These are phyloP conservation scores for Megaceryle maxima DNA, from an alignment of 2,113 vertebrate genomes.

Conservation along the genomic window DNA sequence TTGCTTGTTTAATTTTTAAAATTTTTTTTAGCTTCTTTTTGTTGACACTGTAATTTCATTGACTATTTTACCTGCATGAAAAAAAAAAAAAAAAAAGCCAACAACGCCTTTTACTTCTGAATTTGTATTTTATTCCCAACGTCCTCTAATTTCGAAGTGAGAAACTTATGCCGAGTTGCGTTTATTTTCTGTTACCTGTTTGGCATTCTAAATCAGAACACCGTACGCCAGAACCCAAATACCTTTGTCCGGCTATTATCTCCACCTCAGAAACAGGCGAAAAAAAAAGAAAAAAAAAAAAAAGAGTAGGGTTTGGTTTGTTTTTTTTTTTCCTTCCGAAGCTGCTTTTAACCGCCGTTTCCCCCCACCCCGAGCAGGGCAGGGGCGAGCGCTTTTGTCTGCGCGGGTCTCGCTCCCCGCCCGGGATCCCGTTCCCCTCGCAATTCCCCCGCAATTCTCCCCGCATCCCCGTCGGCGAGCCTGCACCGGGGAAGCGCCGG, in stretches of 20 bases:
- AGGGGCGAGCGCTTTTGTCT: neutral
- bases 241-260: neutral
- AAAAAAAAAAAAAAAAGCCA: neutral
- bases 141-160: neutral
- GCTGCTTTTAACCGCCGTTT: neutral
- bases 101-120: slow-evolving; percentile 5
- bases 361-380: neutral
- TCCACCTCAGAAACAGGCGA: neutral
- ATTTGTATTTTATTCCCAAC: neutral
- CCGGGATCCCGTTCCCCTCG: neutral
- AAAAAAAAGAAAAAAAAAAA: neutral
- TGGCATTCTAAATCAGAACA: neutral
- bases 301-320: neutral
- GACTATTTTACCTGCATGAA: neutral
- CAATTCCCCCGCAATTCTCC: neutral
- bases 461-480: neutral
- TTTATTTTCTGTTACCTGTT: slow-evolving; percentile 14
- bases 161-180: neutral
- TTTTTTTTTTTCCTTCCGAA: neutral
- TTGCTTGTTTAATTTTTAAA: neutral
- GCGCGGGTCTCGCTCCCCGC: neutral
- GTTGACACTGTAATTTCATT: slow-evolving; percentile 15
- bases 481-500: neutral
- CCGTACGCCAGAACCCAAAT: neutral
- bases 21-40: slow-evolving; percentile 1